These are phyloP conservation scores for Acanthosepion pharaonis DNA, from an alignment of 2,888 invertebrate species.

Conservation along the genomic window DNA sequence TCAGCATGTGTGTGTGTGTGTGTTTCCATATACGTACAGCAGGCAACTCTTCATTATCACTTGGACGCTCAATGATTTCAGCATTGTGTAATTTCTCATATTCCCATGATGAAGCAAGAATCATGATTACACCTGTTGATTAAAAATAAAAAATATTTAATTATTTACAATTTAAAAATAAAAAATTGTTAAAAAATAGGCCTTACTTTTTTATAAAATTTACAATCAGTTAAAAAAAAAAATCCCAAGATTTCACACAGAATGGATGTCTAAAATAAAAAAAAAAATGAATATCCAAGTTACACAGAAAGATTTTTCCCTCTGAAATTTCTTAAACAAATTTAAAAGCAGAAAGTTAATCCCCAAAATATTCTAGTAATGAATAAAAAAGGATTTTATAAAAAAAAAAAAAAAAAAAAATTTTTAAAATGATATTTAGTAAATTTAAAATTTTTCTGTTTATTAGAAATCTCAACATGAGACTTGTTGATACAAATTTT, in stretches of 20 bases:
- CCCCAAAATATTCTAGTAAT: neutral
- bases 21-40: conserved; percentile 78
- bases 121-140: conserved; percentile 88
- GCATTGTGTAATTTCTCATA: conserved; percentile 95
- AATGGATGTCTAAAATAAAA: neutral
- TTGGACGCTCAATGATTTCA: conserved; percentile 91
- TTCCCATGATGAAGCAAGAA: conserved; percentile 95
- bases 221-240: too few species aligned
- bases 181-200: too few species aligned
- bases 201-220: too few species aligned
- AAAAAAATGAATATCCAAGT: neutral
- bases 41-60: conserved; percentile 95
- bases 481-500: too few species aligned
- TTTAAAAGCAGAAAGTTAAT: too few species aligned
- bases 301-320: neutral
- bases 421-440: too few species aligned
- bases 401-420: neutral
- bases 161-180: neutral
- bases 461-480: too few species aligned
- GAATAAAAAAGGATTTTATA: neutral
- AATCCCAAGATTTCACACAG: neutral
- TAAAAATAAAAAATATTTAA: conserved; percentile 51
- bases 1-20: too few species aligned
- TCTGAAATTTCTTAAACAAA: too few species aligned
- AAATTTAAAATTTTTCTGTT: too few species aligned